Evolutionary conservation across 2,113 vertebrate species (phyloP).

Genomic region (Hucho hucho): DNA sequence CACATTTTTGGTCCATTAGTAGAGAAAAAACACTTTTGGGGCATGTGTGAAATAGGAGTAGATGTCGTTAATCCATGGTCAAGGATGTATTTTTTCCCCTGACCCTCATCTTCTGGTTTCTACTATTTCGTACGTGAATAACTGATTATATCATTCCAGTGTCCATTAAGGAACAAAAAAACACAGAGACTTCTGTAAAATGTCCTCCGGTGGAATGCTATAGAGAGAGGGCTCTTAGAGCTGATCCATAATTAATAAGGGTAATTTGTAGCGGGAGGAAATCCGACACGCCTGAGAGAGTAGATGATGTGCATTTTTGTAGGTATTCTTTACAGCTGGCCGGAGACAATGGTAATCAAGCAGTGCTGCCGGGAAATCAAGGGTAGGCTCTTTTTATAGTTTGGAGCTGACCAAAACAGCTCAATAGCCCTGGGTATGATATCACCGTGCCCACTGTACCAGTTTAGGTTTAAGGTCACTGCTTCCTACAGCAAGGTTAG

Average conservation of each 20-base stretch:
- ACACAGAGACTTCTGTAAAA: background rate
- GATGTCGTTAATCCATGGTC: background rate
- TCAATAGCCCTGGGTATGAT: slow-evolving; percentile 47
- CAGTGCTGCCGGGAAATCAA: slow-evolving; percentile 36
- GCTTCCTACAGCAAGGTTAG: slow-evolving; percentile 43
- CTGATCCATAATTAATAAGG: slow-evolving; percentile 64
- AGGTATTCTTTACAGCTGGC: slow-evolving; percentile 27
- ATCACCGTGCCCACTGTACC: slow-evolving; percentile 5
- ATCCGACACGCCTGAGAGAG: slow-evolving; percentile 30
- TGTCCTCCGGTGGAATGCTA: background rate
- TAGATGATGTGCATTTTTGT: slow-evolving; percentile 12
- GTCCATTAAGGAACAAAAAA: background rate
- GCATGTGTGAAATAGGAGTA: background rate
- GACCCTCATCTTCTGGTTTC: too few species aligned
- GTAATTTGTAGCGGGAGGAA: slow-evolving; percentile 41
- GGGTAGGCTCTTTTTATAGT: slow-evolving; percentile 58
- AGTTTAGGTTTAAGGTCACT: slow-evolving; percentile 35
- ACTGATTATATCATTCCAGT: background rate
- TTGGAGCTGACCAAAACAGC: slow-evolving; percentile 38
- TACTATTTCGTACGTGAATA: background rate
- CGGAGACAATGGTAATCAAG: slow-evolving; percentile 38
- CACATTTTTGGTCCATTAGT: too few species aligned
- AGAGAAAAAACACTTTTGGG: too few species aligned
- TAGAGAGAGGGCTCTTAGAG: slow-evolving; percentile 3
- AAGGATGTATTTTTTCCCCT: background rate